phyloP scores from a whole-genome alignment of 2,888 invertebrate species.

The Choristoneura rosaceana region DNA sequence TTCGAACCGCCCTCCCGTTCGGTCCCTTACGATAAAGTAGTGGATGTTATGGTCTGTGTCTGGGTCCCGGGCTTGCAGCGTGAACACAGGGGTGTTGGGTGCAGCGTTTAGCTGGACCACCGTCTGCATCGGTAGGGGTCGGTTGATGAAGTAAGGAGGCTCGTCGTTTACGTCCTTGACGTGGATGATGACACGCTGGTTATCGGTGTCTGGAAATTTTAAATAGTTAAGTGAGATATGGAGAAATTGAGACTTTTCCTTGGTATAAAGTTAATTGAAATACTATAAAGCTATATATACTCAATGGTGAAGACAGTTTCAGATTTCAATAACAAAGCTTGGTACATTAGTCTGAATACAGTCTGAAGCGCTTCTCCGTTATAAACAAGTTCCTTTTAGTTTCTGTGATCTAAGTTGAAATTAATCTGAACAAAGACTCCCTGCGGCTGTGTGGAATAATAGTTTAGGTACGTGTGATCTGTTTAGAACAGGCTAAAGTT shows the following conservation, averaged over 20 bases:
- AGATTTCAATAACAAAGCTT: background rate
- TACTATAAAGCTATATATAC: too few species aligned
- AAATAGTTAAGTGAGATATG: background rate
- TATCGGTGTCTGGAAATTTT: constrained; percentile 93
- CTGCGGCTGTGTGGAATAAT: background rate
- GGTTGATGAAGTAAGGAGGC: constrained; percentile 98
- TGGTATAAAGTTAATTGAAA: too few species aligned
- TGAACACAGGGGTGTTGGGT: constrained; percentile 97
- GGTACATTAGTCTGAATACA: background rate
- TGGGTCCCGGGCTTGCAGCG: constrained; percentile 98
- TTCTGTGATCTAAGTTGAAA: constrained; percentile 21
- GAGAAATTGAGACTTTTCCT: too few species aligned
- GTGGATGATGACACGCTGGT: constrained; percentile 97
- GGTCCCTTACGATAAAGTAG: constrained; percentile 97
- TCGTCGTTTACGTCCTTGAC: constrained; percentile 99
- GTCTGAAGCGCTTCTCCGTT: background rate
- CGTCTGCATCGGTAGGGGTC: constrained; percentile 98
- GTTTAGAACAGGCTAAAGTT: constrained; percentile 20
- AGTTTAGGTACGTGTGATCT: constrained; percentile 3
- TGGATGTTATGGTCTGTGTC: constrained; percentile 98
- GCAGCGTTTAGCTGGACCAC: constrained; percentile 98
- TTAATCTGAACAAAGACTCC: constrained; percentile 19
- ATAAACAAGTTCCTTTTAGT: constrained; percentile 8
- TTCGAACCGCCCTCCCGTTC: constrained; percentile 92
- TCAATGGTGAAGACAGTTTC: background rate